Base-by-base conservation (phyloP, 2,797 vertebrate species). In the Characodon lateralis region DNA sequence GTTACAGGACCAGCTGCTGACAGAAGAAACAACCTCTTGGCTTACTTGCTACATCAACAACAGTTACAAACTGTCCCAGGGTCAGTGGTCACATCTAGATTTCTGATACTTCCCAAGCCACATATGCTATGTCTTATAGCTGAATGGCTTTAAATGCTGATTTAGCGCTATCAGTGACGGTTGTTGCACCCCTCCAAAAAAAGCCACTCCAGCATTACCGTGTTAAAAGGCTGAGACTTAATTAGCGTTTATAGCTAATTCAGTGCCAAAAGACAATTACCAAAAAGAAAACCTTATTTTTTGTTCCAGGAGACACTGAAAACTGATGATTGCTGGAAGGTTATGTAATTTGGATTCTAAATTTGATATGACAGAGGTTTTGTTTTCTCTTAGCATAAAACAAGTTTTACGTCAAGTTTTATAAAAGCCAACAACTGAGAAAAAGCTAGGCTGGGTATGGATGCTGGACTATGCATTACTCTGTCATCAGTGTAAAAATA, bases 1-100 rank as follows among this genome's bases (percentile, higher is more conserved):
- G 59, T 66, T 71, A 68, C 73, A 71, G 59, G 43, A 76, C 31
- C 69, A 41, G 78, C 58, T 74, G 73, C 71, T 56, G 65, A 46
- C 5, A 6, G 6, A 18, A 79, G 77, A 72, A 73, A 70, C 18
- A 86, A 69, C 80, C 26, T 39, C 66, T 66, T 12, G 18, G 26
- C 31, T 59, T 39, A 66, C 39, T 46, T 58, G 59, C 78, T 35
- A 22, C 59, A 69, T 71, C 13, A 8, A 18, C 16, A 73, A n/a
- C 53, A 48, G 31, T 8, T 65, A 59, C 20, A 43, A 0, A 14
- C 48, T 50, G 48, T n/a, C 48, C 73, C 65, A 72, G 41, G 58
- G 14, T 31, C n/a, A 53, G 55, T 43, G 10, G 58, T 20, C 28
- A 72, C 26, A n/a, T 63, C 58, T 51, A 39, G n/a, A 24, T 65